Evolutionary conservation across 2,888 invertebrate species (phyloP), one percentile per base, ranked within the genome.

Genomic region (Cryptocephalus moraei): DNA sequence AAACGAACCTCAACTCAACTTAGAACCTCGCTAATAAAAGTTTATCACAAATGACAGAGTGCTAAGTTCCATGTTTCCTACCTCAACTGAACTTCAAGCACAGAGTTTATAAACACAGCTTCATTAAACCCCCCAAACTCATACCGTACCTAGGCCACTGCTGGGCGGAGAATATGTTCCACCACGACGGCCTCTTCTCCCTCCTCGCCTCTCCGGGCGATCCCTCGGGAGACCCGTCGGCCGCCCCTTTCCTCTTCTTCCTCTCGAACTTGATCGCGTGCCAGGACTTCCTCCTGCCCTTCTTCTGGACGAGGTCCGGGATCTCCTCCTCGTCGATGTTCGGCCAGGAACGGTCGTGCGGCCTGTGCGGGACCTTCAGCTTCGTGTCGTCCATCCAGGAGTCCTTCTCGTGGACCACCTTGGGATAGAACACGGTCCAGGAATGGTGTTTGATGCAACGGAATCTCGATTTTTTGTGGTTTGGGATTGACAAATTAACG

Each of bases 111-210:
- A n/a, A n/a, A n/a, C n/a, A 32, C 14, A n/a, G 32, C 14, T 33
- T 38, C 44, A n/a, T n/a, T n/a, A 10, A 45, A 13, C 45, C 39
- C 45, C 33, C 12, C 36, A n/a, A 45, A 38, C 45, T 40, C 45
- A 32, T 8, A 11, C 10, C 11, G 10, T 68, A 84, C 84, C 84
- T 84, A 74, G 79, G 75, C 75, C 79, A 78, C 62, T 81, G 82
- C 60, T 90, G 88, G 43, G 86, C 84, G 41, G 85, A 83, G 66
- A 90, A 88, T 54, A 89, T 86, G 68, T 88, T 89, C 90, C 90
- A 91, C 90, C 90, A 91, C 36, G 88, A 89, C 36, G 84, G 82
- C 52, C 88, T 75, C 67, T 88, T 88, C 68, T 86, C 81, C 32
- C 82, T 73, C 6, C 36, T 36, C 36, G 74, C 72, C 62, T 75